These are phyloP conservation scores for Coelinius sp. DNA, from an alignment of 2,888 invertebrate species.

Conservation along the genomic window DNA sequence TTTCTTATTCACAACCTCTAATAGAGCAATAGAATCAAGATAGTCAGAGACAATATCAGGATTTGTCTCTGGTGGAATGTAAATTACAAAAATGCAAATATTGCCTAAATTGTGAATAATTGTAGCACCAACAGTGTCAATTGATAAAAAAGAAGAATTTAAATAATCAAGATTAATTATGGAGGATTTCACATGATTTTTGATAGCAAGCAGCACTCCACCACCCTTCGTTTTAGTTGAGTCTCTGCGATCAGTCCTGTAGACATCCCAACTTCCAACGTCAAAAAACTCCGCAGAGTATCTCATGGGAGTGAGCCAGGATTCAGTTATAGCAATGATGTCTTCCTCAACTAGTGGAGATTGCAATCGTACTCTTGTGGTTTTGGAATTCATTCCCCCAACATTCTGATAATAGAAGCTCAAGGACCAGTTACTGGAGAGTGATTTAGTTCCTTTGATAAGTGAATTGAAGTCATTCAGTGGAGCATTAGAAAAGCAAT, in stretches of 20 bases:
- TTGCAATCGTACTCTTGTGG: neutral
- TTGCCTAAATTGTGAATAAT: too few species aligned
- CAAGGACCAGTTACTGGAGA: neutral
- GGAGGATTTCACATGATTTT: neutral
- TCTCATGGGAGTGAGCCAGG: neutral
- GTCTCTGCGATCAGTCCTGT: neutral
- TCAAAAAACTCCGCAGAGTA: neutral
- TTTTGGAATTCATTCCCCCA: neutral
- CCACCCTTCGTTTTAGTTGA: neutral
- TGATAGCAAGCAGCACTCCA: neutral
- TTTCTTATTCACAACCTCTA: too few species aligned
- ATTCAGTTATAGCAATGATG: neutral
- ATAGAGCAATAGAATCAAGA: too few species aligned
- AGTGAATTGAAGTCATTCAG: too few species aligned
- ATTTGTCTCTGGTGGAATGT: too few species aligned
- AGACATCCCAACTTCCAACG: neutral
- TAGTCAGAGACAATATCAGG: too few species aligned
- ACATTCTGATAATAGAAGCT: neutral
- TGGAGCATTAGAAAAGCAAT: too few species aligned
- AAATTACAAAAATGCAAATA: too few species aligned
- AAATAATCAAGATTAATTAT: neutral
- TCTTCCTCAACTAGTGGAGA: neutral
- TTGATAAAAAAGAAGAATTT: neutral
- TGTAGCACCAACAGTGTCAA: neutral
- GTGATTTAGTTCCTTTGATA: too few species aligned